Base-by-base conservation (phyloP, 2,797 vertebrate species). In the Setipinna tenuifilis region DNA sequence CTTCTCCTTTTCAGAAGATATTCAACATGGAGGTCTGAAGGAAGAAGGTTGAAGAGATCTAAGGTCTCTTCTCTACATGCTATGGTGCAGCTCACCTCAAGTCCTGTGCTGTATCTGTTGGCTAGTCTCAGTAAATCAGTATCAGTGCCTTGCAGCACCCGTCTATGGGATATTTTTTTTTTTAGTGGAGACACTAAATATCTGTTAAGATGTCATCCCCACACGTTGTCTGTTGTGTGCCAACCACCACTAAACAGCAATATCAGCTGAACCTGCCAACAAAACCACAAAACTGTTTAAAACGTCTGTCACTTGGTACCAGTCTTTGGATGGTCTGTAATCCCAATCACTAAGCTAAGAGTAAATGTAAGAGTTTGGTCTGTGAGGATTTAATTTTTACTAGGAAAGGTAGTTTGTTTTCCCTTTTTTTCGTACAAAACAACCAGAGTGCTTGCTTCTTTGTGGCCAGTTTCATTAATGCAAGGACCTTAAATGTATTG, bases 251-350 rank as follows among this genome's bases (percentile, higher is more conserved):
- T 19, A 19, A 44, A 31, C 35, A 78, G 71, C 71, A 78, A 78
- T 78, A 78, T 78, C 71, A 78, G 71, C 16, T 78, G 6, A 9
- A 19, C 41, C 31, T 78, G 71, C 71, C 71, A 78, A 78, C 71
- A 44, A 21, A 44, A 44, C 71, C 68, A 65, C 10, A 23, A 23
- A 11, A 54, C 9, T 0, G 14, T 23, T 25, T 25, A 0, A 65
- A 65, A 23, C n/a, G 0, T 16, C 14, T 17, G 17, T 41, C 16
- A 44, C 14, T 78, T 21, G 31, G 31, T 41, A 31, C 44, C 28
- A 7, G 65, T 71, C 11, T 71, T 71, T 5, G 31, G 28, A 35
- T 71, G 65, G 25, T 28, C 2, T 68, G 0, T 28, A 1, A 4
- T 10, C 50, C 16, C 65, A 35, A 35, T 71, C 14, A 16, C 68